Conservation (phyloP, 2,888 invertebrate species). For the Aelia acuminata region DNA sequence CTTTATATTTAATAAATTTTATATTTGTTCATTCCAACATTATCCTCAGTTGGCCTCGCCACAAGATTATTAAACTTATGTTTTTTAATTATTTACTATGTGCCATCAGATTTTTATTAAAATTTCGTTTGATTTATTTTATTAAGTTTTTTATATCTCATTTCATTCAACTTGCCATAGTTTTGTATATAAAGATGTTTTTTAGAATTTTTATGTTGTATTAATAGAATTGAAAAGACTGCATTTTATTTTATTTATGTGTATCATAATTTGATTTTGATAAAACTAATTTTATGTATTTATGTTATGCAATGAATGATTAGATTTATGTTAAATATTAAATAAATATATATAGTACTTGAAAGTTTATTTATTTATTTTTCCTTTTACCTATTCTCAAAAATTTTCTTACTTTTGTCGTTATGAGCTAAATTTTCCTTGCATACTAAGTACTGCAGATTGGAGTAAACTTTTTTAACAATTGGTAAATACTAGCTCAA, state of each 20-base stretch:
- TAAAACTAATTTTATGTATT: slow-evolving; percentile 45
- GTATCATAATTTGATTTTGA: slow-evolving; percentile 28
- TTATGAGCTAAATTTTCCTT: too few relatives aligned
- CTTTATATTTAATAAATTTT: slow-evolving; percentile 41
- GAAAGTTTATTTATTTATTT: not conserved
- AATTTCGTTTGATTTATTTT: not conserved
- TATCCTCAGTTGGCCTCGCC: slow-evolving; percentile 21
- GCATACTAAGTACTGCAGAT: too few relatives aligned
- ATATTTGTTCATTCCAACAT: slow-evolving; percentile 34
- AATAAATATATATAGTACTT: slow-evolving; percentile 29
- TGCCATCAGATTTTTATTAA: slow-evolving; percentile 33
- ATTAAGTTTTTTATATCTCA: not conserved
- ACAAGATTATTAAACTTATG: not conserved
- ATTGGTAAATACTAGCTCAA: too few relatives aligned
- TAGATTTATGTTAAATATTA: slow-evolving; percentile 46
- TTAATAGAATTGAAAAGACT: slow-evolving; percentile 50
- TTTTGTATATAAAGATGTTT: slow-evolving; percentile 22
- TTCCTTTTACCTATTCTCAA: too few relatives aligned
- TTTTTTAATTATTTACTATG: slow-evolving; percentile 20
- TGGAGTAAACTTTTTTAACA: too few relatives aligned
- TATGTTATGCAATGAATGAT: slow-evolving; percentile 42
- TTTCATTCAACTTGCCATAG: slow-evolving; percentile 33
- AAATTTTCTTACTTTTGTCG: too few relatives aligned
- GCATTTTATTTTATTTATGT: slow-evolving; percentile 46
- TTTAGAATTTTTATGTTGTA: slow-evolving; percentile 26